Evolutionary conservation across 2,113 vertebrate genomes (phyloP), one percentile per base, ranked within the genome.

Genomic region (Prolemur simus): DNA sequence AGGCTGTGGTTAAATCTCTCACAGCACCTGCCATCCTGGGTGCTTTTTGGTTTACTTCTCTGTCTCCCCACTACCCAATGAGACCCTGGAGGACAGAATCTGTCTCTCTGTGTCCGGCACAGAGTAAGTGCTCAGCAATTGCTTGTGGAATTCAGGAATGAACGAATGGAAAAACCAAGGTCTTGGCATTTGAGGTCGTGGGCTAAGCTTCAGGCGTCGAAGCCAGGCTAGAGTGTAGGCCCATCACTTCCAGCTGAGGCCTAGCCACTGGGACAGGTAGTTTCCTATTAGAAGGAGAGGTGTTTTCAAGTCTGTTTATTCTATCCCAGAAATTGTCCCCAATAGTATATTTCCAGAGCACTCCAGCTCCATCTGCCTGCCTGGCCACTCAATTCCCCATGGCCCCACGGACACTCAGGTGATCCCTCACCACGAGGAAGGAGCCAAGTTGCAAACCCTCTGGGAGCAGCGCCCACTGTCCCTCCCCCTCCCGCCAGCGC

Each of bases 351-450:
- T 93, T 94, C 37, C 58, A 34, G 42, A 83, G 93, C 74, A 2
- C 64, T 77, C 52, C 14, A 14, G 86, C 80, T 66, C 49, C 63
- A 8, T 87, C 73, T 78, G 32, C 49, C 49, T 89, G 78, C 64
- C 60, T 18, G 74, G 88, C 52, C 27, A 0, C 42, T 13, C 84
- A 91, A 71, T 87, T 94, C 95, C 94, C 91, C 17, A 3, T 0
- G 64, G 94, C 34, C 74, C 47, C 6, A 0, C 0, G 52, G 94
- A 63, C 68, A 49, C 89, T 96, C 95, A 95, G 94, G 89, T 97
- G 97, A 97, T 71, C 52, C 78, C 81, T 86, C 60, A 6, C 73
- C 3, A 0, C 5, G 71, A 63, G 84, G 74, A 93, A 84, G 84
- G 39, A 91, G 87, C 96, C 74, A 42, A 69, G 94, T 5, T 29